These are phyloP conservation scores for Rhincodon typus DNA, from an alignment of 2,797 vertebrate genomes.

Conservation along the genomic window DNA sequence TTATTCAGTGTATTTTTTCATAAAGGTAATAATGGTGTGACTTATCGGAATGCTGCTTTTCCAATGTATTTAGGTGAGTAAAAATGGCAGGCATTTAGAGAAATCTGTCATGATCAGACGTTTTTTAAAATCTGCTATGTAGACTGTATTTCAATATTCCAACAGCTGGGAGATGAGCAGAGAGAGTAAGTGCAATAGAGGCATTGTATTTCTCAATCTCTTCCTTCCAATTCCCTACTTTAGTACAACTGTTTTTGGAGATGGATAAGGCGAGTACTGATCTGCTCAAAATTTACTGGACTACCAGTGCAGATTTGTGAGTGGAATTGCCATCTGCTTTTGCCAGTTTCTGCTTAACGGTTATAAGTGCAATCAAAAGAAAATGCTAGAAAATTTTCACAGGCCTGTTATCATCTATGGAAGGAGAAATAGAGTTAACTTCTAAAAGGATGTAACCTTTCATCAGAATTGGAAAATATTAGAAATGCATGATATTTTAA, in stretches of 20 bases:
- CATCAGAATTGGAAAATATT: not conserved
- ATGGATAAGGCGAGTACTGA: not conserved
- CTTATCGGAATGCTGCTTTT: not conserved
- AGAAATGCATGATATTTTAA: not conserved
- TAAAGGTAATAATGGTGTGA: constrained; percentile 3
- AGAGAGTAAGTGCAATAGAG: not conserved
- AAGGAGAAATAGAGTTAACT: not conserved
- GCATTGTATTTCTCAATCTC: not conserved
- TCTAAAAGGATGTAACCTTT: not conserved
- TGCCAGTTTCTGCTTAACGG: not conserved
- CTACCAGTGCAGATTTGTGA: not conserved
- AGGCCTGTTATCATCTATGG: not conserved
- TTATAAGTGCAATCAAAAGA: not conserved
- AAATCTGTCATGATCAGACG: not conserved
- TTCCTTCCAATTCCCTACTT: not conserved
- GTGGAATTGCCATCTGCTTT: not conserved
- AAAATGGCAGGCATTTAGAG: not conserved
- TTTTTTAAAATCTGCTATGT: not conserved
- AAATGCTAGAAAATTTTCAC: not conserved
- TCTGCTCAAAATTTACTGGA: not conserved
- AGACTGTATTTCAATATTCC: not conserved
- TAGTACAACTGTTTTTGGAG: not conserved
- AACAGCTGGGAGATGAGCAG: not conserved
- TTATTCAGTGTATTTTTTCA: not conserved
- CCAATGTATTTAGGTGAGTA: not conserved